Evolutionary conservation across 2,113 vertebrate species (phyloP).

Genomic region (Pelecanus crispus): DNA sequence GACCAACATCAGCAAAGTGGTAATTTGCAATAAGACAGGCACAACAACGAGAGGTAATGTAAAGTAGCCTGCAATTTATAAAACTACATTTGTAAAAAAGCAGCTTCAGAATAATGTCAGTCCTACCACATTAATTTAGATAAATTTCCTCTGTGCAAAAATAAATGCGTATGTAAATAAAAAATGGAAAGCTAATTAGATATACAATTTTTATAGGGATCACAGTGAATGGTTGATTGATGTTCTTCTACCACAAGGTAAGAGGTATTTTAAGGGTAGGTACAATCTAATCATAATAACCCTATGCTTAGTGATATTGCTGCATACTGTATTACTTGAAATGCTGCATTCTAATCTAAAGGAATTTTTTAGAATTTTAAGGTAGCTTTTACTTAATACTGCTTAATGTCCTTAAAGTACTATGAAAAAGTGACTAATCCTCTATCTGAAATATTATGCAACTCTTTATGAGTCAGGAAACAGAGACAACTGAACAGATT

Average conservation of each 20-base stretch:
- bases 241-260: constrained; percentile 98
- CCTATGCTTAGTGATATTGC: constrained; percentile 12
- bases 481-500: background rate
- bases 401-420: background rate
- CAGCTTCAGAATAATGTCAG: background rate
- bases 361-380: background rate
- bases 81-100: constrained; percentile 15
- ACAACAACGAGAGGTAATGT: background rate
- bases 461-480: background rate
- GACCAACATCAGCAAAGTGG: constrained; percentile 11
- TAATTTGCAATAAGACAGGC: constrained; percentile 12
- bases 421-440: background rate
- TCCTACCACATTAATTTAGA: background rate
- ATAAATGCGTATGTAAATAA: background rate
- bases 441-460: background rate
- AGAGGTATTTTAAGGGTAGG: constrained; percentile 63
- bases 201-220: constrained; percentile 78
- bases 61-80: constrained; percentile 25
- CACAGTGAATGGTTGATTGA: constrained; percentile 97
- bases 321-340: background rate
- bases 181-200: background rate
- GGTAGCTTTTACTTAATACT: background rate
- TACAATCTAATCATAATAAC: constrained; percentile 17
- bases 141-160: constrained; percentile 15
- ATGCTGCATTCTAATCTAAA: background rate